These are phyloP conservation scores for Hoplostethus atlanticus DNA, from an alignment of 2,797 vertebrate genomes.

Conservation along the genomic window DNA sequence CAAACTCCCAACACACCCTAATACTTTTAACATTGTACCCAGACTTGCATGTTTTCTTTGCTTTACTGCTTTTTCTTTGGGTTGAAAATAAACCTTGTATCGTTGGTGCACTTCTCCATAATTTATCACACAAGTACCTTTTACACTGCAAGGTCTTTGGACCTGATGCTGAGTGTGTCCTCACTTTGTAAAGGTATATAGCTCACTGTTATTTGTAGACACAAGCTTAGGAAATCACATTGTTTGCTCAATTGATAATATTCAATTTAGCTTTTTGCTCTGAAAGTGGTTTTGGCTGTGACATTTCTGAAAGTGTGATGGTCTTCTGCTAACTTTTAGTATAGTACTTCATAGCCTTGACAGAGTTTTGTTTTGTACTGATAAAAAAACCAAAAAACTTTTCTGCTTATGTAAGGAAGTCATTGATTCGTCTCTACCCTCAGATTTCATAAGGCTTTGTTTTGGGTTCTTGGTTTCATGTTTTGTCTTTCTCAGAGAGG, in stretches of 20 bases:
- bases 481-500: conserved; percentile 19
- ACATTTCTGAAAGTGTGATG: conserved; percentile 3
- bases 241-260: conserved; percentile 14
- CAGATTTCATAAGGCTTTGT: conserved; percentile 24
- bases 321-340: conserved; percentile 5
- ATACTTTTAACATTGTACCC: conserved; percentile 57
- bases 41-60: conserved; percentile 54
- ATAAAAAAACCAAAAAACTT: not conserved
- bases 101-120: conserved; percentile 58
- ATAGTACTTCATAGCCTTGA: conserved; percentile 12
- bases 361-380: conserved; percentile 3
- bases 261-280: conserved; percentile 2
- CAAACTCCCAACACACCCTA: conserved; percentile 39
- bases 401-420: not conserved
- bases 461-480: not conserved
- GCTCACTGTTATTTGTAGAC: conserved; percentile 28
- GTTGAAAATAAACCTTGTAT: conserved; percentile 51
- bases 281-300: conserved; percentile 6
- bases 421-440: not conserved
- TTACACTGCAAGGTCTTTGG: conserved; percentile 29
- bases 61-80: conserved; percentile 40
- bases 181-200: conserved; percentile 2
- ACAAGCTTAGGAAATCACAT: not conserved
- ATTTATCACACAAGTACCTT: conserved; percentile 70
- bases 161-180: conserved; percentile 15